Evolutionary conservation across 2,797 vertebrate species (phyloP).

Genomic region (Holocentrus rufus): DNA sequence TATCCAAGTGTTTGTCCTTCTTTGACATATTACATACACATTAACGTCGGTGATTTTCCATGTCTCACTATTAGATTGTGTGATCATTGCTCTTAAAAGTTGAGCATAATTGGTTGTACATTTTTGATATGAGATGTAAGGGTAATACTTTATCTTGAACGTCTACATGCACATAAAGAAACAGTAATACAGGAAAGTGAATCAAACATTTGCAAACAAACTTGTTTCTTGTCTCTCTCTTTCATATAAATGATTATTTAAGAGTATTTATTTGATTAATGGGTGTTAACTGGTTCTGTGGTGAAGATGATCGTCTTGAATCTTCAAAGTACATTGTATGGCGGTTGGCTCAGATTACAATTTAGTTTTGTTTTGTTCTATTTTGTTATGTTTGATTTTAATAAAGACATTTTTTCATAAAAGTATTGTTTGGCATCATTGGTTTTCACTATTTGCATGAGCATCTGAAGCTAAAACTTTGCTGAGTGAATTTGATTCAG

Average conservation of each 20-base stretch:
- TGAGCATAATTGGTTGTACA: neutral
- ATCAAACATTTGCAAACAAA: conserved; percentile 7
- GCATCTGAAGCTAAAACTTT: neutral
- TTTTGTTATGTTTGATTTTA: conserved; percentile 33
- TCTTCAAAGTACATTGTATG: conserved; percentile 1
- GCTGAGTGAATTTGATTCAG: neutral
- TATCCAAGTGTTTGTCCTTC: neutral
- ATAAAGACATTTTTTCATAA: conserved; percentile 52
- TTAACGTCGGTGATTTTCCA: neutral
- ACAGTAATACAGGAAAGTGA: neutral
- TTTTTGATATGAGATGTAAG: neutral
- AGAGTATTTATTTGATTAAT: conserved; percentile 23
- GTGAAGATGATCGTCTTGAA: conserved; percentile 6
- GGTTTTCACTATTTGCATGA: neutral
- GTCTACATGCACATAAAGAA: neutral
- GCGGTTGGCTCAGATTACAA: neutral
- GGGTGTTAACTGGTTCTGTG: neutral
- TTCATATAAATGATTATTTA: conserved; percentile 19
- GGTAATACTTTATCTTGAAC: neutral
- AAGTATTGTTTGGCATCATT: neutral
- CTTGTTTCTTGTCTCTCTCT: conserved; percentile 2
- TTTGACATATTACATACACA: neutral
- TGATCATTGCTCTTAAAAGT: neutral
- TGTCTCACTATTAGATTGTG: neutral
- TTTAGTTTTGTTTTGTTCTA: conserved; percentile 9